Evolutionary conservation across 2,113 vertebrate genomes (phyloP).

Genomic region (Sialia sialis): DNA sequence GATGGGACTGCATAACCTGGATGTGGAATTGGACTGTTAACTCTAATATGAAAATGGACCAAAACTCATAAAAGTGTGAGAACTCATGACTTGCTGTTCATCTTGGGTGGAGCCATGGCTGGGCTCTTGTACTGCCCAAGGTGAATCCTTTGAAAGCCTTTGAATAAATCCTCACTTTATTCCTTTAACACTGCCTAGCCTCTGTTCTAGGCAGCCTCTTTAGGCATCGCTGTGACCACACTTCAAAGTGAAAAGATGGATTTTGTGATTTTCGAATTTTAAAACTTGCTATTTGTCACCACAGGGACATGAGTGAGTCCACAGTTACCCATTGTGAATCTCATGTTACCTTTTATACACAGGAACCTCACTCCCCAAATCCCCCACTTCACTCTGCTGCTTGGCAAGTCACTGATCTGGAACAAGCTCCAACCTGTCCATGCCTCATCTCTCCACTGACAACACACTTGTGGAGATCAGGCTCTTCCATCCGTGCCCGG

Average conservation of each 20-base stretch:
- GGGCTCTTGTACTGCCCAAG: neutral
- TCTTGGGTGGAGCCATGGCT: neutral
- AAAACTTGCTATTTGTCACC: neutral
- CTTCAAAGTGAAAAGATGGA: neutral
- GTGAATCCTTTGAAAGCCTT: neutral
- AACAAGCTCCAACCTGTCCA: neutral
- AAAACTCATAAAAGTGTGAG: neutral
- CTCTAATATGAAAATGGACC: neutral
- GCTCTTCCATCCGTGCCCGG: neutral
- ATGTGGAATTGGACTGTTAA: neutral
- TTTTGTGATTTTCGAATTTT: neutral
- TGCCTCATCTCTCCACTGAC: neutral
- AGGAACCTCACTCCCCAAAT: neutral
- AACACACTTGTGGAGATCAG: neutral
- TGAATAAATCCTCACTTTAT: neutral
- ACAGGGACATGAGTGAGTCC: neutral
- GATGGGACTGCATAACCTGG: neutral
- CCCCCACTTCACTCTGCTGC: neutral
- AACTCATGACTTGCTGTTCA: neutral
- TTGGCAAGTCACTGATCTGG: neutral
- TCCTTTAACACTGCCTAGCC: neutral
- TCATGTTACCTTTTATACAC: rapidly evolving
- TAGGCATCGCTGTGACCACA: neutral
- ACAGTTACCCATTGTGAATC: neutral
- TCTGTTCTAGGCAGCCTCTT: neutral